Evolutionary conservation across 2,797 vertebrate genomes (phyloP).

Genomic region (Muscicapa comitata): DNA sequence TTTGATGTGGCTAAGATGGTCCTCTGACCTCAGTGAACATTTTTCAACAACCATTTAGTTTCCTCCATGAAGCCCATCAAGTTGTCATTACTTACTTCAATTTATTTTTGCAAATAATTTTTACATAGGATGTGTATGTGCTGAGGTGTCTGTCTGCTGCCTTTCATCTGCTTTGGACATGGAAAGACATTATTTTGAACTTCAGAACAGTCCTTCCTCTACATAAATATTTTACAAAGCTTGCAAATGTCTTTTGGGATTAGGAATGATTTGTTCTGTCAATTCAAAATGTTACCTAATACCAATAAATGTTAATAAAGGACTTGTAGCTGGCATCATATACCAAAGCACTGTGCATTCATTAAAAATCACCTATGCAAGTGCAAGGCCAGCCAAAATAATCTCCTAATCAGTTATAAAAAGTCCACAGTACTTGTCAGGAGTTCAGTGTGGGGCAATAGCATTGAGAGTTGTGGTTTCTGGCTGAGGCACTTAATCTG

Average conservation of each 20-base stretch:
- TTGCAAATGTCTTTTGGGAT: not conserved
- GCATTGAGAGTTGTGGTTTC: constrained; percentile 60
- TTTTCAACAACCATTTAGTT: not conserved
- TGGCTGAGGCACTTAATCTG: constrained; percentile 46
- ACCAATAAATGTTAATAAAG: constrained; percentile 54
- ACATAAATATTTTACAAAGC: constrained; percentile 12
- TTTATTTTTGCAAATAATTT: constrained; percentile 36
- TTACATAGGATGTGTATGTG: not conserved
- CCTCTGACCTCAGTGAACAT: not conserved
- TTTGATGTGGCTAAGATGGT: not conserved
- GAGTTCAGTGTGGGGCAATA: constrained; percentile 29
- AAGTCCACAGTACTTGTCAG: constrained; percentile 47
- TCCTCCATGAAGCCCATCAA: not conserved
- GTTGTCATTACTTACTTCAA: constrained; percentile 21
- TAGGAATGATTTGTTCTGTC: not conserved
- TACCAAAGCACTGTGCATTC: constrained; percentile 9
- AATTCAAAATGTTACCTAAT: constrained; percentile 41
- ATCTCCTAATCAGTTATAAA: constrained; percentile 66
- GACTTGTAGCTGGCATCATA: constrained; percentile 37
- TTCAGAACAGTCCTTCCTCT: not conserved
- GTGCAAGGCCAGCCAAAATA: constrained; percentile 57
- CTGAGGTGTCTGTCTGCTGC: constrained; percentile 8
- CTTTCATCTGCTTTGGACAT: constrained; percentile 22
- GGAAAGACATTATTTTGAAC: constrained; percentile 1
- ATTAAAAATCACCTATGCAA: constrained; percentile 55